Evolutionary conservation across 2,797 vertebrate species (phyloP).

Genomic region (Thalassophryne amazonica): DNA sequence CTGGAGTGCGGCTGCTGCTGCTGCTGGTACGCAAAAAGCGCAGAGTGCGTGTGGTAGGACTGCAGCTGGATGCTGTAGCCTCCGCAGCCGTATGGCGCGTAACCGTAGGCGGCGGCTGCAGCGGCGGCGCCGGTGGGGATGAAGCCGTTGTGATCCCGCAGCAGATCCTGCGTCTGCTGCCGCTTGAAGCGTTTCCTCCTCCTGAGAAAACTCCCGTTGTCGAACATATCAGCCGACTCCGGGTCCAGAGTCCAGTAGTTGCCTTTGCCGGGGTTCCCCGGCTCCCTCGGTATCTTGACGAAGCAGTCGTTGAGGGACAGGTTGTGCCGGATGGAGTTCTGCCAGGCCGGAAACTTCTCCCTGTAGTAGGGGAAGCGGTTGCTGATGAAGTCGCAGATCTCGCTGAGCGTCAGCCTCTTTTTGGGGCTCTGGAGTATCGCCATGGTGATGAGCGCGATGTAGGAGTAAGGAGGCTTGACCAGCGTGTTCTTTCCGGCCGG

Average conservation of each 20-base stretch:
- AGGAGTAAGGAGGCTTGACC: constrained; percentile 92
- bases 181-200: constrained; percentile 92
- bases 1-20: constrained; percentile 73
- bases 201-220: constrained; percentile 91
- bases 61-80: constrained; percentile 91
- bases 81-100: constrained; percentile 88
- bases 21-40: constrained; percentile 88
- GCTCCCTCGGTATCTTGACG: constrained; percentile 88
- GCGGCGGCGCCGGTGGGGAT: constrained; percentile 73
- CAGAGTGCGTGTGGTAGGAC: constrained; percentile 86
- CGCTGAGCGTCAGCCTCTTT: constrained; percentile 87
- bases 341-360: constrained; percentile 91
- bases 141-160: constrained; percentile 81
- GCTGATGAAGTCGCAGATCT: constrained; percentile 91
- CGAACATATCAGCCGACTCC: constrained; percentile 93
- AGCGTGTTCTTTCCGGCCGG: constrained; percentile 81
- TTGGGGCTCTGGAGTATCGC: constrained; percentile 93
- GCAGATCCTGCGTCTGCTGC: constrained; percentile 85
- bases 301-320: constrained; percentile 89
- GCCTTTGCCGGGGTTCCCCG: constrained; percentile 89
- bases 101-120: constrained; percentile 79
- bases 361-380: constrained; percentile 87
- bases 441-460: constrained; percentile 96
- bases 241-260: constrained; percentile 93
- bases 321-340: constrained; percentile 90